Evolutionary conservation across 2,797 vertebrate genomes (phyloP), one percentile per base, ranked within the genome.

Genomic region (Serranus cabrilla): DNA sequence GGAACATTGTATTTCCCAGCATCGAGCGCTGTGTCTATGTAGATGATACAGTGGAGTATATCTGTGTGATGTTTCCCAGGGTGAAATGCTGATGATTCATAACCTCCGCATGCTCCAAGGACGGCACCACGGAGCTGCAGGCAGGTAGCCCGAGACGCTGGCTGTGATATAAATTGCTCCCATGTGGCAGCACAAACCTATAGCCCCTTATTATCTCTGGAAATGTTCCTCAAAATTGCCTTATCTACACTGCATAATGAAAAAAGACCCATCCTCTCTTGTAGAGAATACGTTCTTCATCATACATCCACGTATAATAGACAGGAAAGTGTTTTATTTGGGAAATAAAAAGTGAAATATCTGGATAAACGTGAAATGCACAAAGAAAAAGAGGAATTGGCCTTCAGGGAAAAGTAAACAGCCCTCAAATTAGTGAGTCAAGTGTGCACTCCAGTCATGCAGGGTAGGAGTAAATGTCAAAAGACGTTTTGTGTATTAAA

Each of bases 31-130:
- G 34, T 42, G 10, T 61, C 43, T 40, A 54, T 58, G 60, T 11
- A 25, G 57, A 71, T 39, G 65, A 64, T 56, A 18, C 16, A 34
- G 59, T 21, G 0, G 13, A 8, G 65, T 46, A 12, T 51, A 34
- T 52, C 16, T 65, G 31, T 43, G 17, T 40, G 40, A 67, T 45
- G 20, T 59, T 49, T 82, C 71, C 21, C 17, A 39, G 45, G 39
- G 40, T 59, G 62, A 89, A 76, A 61, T 12, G 21, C 70, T 63
- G 59, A 84, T 65, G 74, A 68, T 82, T 84, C 67, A 85, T 71
- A 81, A 78, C 57, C 68, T 73, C 59, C 6, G 16, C 43, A 18
- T 42, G n/a, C 79, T 74, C 79, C 71, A 76, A 84, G 76, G 81
- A 83, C 51, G 0, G 14, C 65, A 39, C 40, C 21, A 9, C 5